A percentile compares a stretch with the other conserved stretches of the same genome.
Conservation (phyloP, 1,140 invertebrate species). For the Drosophila santomea region DNA sequence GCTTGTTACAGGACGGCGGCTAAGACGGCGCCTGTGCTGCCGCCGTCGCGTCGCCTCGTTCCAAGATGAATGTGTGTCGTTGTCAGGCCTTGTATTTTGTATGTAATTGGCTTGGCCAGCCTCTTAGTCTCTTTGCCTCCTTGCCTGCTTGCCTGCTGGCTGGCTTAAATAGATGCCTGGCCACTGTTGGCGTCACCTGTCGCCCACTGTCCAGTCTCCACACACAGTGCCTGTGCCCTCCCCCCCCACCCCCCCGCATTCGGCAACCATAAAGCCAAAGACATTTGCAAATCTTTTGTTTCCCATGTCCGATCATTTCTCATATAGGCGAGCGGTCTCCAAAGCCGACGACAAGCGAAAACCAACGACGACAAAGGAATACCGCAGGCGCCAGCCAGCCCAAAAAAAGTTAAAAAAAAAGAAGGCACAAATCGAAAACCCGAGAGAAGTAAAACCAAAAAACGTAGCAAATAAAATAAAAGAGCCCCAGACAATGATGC, state of each 20-base stretch:
- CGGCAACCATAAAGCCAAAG: conserved; percentile 79
- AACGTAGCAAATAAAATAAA: conserved; percentile 42
- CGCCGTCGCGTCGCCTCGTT: conserved; percentile 39
- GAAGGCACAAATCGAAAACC: conserved; percentile 3
- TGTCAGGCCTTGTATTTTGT: conserved; percentile 80
- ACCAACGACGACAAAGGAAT: conserved; percentile 80
- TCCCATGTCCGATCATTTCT: conserved; percentile 84
- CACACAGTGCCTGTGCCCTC: background rate
- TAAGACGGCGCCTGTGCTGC: conserved; percentile 51
- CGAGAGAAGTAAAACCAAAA: conserved; percentile 26
- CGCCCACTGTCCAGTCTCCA: conserved; percentile 48
- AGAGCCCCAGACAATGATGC: conserved; percentile 47
- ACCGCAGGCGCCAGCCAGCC: conserved; percentile 83
- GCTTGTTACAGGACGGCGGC: conserved; percentile 61
- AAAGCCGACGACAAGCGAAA: conserved; percentile 24
- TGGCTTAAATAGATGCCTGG: conserved; percentile 68
- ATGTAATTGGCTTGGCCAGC: conserved; percentile 73
- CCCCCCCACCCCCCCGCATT: conserved; percentile 13
- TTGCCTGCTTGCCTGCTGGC: background rate
- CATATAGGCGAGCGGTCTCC: conserved; percentile 73
- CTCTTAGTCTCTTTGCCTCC: background rate
- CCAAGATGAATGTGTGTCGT: conserved; percentile 79
- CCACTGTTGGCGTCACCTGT: conserved; percentile 70
- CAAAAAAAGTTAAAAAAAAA: conserved; percentile 61
- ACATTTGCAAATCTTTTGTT: conserved; percentile 84